Base-by-base conservation (phyloP, 2,888 invertebrate species). In the Agonopterix alstromeriana region DNA sequence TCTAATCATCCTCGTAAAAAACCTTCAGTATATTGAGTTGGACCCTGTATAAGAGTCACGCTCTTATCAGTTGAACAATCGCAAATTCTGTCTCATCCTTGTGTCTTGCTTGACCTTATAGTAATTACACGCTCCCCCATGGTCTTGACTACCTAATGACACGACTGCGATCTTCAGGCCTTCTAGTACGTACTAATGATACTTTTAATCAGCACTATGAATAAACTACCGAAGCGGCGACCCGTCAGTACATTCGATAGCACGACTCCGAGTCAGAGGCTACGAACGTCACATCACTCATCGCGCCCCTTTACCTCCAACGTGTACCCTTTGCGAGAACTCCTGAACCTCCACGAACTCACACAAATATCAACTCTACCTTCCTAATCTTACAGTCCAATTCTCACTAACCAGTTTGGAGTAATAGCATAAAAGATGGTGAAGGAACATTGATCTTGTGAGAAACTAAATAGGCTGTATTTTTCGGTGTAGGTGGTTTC, bases 271-370 rank as follows among this genome's bases (percentile, higher is more conserved):
- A 80, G 78, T 82, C 79, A 80, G 75, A 81, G 81, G 81, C 73
- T 82, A 75, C 72, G 66, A 60, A 73, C 73, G 76, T 73, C 80
- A 73, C 82, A 84, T 85, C 82, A 83, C 63, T 84, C 84, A 84
- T 82, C 70, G 73, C 65, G 63, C 73, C 74, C 73, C 75, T 77
- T 78, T 68, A 67, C 69, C 70, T 73, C 72, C 72, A 67, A 66
- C 70, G 64, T 75, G 72, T 67, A 63, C 65, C 59, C 54, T 65
- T 50, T 50, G 42, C 14, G 9, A 36, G 12, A 60, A 66, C 68
- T 67, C 70, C 67, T 63, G 57, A 61, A 61, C 43, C 43, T 35
- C 35, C 9, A 50, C 36, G 45, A 52, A 60, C 65, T 48, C 49
- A 0, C 2, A 5, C 7, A 11, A 3, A 5, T 2, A 1, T 7